Evolutionary conservation across 2,797 vertebrate genomes (phyloP).

Genomic region (Tapera naevia): DNA sequence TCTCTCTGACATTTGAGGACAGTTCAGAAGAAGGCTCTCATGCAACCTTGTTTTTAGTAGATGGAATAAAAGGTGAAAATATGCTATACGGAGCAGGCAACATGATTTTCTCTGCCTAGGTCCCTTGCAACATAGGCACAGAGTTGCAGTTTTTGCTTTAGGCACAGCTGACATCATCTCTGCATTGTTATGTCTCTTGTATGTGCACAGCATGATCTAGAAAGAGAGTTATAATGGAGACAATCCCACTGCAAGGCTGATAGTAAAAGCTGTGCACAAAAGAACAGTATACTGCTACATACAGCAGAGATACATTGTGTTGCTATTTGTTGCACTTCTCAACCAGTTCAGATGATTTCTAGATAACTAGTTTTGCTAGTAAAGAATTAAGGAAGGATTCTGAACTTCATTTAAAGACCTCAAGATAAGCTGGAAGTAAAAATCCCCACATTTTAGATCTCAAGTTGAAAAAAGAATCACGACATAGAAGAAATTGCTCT

Average conservation of each 20-base stretch:
- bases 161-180: slow-evolving; percentile 51
- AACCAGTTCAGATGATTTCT: background rate
- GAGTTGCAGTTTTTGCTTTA: slow-evolving; percentile 49
- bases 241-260: slow-evolving; percentile 54
- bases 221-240: slow-evolving; percentile 50
- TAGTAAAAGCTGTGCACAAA: slow-evolving; percentile 47
- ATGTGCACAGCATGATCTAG: slow-evolving; percentile 45
- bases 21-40: background rate
- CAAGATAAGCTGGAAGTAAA: background rate
- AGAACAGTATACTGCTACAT: background rate
- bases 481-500: background rate
- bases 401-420: background rate
- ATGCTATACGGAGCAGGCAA: background rate
- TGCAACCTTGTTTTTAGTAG: background rate
- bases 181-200: slow-evolving; percentile 61
- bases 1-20: background rate
- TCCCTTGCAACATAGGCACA: slow-evolving; percentile 42
- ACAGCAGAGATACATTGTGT: background rate
- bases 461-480: background rate
- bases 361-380: background rate
- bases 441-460: background rate
- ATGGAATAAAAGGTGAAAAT: background rate
- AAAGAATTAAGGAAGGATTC: background rate
- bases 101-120: background rate
- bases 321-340: background rate